Percentiles rank a stretch among this genome's conserved stretches.
Evolutionary conservation across 53 echinoderm and acorn worm species (phyloP).

Genomic region (Mesocentrotus franciscanus): DNA sequence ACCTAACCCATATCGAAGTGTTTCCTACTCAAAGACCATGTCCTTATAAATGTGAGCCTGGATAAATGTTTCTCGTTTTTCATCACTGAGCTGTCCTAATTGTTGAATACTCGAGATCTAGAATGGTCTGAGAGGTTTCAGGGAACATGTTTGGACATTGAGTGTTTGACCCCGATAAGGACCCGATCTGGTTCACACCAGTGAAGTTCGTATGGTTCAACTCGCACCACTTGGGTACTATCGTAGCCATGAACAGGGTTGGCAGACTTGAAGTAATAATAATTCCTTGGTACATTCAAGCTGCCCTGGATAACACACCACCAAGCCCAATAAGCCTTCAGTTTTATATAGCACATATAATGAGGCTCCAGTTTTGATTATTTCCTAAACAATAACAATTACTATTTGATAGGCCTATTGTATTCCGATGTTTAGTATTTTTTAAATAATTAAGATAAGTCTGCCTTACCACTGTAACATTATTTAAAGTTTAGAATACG

Average conservation of each 20-base stretch:
- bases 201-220: not conserved
- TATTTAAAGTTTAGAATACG: too few species aligned
- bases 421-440: too few species aligned
- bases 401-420: too few species aligned
- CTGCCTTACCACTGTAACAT: too few species aligned
- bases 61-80: slow-evolving; percentile 16
- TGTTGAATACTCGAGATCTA: not conserved
- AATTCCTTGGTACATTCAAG: not conserved
- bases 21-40: not conserved
- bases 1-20: not conserved
- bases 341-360: too few species aligned
- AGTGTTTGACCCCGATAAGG: not conserved
- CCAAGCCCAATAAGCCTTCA: not conserved
- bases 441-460: too few species aligned
- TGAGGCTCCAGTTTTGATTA: too few species aligned
- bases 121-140: not conserved
- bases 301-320: not conserved
- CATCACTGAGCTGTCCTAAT: not conserved
- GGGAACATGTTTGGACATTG: not conserved
- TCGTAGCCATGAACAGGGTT: not conserved
- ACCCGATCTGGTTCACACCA: not conserved
- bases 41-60: not conserved
- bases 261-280: not conserved
- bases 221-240: not conserved
- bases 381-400: too few species aligned